Evolutionary conservation across 2,797 vertebrate genomes (phyloP).

Genomic region (Chaetophractus vellerosus): DNA sequence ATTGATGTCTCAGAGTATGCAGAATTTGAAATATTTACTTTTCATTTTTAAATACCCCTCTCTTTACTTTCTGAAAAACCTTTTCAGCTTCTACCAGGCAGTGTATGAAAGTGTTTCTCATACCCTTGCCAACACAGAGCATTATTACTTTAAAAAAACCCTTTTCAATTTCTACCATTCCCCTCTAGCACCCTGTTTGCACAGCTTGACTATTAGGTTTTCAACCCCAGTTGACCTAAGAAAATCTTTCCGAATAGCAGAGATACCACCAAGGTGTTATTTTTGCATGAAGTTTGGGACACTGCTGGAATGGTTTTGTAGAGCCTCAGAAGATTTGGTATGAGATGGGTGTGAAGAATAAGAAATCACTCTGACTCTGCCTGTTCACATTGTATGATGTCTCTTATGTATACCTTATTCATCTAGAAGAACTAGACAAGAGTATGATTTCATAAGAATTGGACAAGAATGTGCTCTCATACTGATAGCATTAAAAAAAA

Average conservation of each 20-base stretch:
- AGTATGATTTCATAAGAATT: neutral
- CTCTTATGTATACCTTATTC: neutral
- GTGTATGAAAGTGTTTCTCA: neutral
- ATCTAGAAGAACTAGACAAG: neutral
- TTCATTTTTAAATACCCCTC: neutral
- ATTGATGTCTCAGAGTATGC: neutral
- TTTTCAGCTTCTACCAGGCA: neutral
- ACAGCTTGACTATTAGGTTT: neutral
- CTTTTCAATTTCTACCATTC: neutral
- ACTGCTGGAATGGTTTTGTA: neutral
- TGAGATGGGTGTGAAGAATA: neutral
- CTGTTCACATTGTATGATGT: neutral
- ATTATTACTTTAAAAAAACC: conserved; percentile 6
- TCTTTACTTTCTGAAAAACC: conserved; percentile 31
- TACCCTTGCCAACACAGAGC: conserved; percentile 1
- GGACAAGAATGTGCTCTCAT: no score
- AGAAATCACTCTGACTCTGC: neutral
- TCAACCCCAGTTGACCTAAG: neutral
- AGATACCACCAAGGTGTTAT: neutral
- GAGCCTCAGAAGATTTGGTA: neutral
- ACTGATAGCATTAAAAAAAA: neutral
- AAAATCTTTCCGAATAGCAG: conserved; percentile 12
- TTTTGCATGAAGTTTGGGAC: conserved; percentile 46
- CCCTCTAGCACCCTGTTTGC: neutral
- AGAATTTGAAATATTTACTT: neutral